Percentiles rank a stretch among this genome's conserved stretches.
Conservation (phyloP, 2,113 vertebrate species). For the Halichoerus grypus region DNA sequence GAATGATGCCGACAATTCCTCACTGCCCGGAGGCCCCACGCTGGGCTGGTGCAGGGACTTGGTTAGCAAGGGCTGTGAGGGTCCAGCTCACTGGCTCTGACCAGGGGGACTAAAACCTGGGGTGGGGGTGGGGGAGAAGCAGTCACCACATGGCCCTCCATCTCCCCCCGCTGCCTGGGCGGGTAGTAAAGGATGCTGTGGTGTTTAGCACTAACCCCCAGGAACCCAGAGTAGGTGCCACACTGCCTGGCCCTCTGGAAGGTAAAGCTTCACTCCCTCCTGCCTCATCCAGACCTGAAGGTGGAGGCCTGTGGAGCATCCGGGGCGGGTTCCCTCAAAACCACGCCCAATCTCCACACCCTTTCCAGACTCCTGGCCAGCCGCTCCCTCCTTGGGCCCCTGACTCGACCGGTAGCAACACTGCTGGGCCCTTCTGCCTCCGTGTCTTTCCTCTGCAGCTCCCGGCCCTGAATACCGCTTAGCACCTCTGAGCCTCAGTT, state of each 20-base stretch:
- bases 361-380: neutral
- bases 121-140: neutral
- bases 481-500: neutral
- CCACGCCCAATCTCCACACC: neutral
- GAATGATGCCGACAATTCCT: neutral
- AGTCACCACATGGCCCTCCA: neutral
- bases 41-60: neutral
- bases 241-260: neutral
- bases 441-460: neutral
- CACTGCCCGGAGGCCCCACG: neutral
- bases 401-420: rapidly evolving
- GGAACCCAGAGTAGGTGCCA: neutral
- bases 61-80: neutral
- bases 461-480: neutral
- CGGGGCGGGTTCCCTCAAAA: neutral
- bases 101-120: neutral
- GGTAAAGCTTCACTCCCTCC: neutral
- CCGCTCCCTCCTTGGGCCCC: neutral
- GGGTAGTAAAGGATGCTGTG: neutral
- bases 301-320: neutral
- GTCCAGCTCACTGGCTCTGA: neutral
- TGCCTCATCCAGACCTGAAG: neutral
- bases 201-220: neutral
- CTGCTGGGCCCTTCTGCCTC: neutral
- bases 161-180: neutral